Evolutionary conservation across 2,113 vertebrate genomes (phyloP).

Genomic region (Passer montanus): DNA sequence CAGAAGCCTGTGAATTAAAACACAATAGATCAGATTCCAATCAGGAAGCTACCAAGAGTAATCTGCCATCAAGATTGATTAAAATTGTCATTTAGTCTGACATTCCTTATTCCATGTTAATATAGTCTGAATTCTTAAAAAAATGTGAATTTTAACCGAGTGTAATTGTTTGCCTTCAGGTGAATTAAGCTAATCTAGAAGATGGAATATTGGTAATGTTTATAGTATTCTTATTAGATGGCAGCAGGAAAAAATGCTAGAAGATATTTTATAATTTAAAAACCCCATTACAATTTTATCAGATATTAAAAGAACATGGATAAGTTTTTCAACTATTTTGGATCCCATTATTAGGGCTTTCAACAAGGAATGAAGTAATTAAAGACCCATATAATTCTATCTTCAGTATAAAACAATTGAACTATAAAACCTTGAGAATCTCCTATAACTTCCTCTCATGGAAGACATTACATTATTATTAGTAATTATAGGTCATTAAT

Average conservation of each 20-base stretch:
- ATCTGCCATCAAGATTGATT: neutral
- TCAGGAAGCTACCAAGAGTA: neutral
- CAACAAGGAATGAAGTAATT: neutral
- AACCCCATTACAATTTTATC: accelerated
- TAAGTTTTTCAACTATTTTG: neutral
- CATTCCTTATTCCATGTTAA: neutral
- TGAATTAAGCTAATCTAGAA: neutral
- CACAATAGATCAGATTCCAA: neutral
- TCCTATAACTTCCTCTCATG: neutral
- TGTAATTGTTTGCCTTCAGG: neutral
- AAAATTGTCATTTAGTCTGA: neutral
- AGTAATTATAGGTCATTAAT: neutral
- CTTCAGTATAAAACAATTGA: neutral
- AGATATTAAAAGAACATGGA: neutral
- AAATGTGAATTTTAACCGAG: neutral
- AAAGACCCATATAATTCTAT: neutral
- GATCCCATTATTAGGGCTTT: neutral
- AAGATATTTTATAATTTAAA: neutral
- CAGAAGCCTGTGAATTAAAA: neutral
- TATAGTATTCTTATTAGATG: neutral
- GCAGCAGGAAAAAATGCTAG: neutral
- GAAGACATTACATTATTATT: neutral
- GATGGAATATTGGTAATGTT: neutral
- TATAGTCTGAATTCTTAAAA: neutral
- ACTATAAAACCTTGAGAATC: neutral